phyloP scores from a whole-genome alignment of 2,888 invertebrate species.

The Diabrotica balteata region DNA sequence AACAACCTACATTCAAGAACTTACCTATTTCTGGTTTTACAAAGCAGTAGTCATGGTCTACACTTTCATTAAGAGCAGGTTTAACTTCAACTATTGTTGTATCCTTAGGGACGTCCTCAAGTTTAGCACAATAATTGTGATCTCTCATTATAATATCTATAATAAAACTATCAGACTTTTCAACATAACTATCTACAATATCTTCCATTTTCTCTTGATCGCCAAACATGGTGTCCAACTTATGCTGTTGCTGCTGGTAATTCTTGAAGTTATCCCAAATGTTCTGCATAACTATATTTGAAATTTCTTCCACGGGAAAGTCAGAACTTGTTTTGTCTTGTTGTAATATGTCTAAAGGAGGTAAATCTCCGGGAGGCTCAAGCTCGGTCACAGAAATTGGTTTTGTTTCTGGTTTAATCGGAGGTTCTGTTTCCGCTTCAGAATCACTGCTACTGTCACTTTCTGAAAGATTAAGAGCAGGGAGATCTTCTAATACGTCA shows the following conservation, averaged over 20 bases:
- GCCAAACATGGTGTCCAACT: conserved; percentile 55
- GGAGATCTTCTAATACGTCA: conserved; percentile 72
- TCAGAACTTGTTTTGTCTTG: conserved; percentile 50
- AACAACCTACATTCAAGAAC: not conserved
- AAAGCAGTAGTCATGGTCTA: conserved; percentile 61
- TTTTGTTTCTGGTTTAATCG: conserved; percentile 24
- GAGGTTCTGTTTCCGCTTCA: conserved; percentile 58
- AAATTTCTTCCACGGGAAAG: conserved; percentile 40
- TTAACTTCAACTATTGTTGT: conserved; percentile 52
- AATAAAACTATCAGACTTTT: conserved; percentile 23
- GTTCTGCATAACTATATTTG: conserved; percentile 62
- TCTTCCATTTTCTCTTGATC: conserved; percentile 38
- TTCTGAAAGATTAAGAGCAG: conserved; percentile 83
- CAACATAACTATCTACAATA: conserved; percentile 16
- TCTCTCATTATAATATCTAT: conserved; percentile 62
- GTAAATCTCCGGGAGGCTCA: conserved; percentile 28
- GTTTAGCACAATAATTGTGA: conserved; percentile 76
- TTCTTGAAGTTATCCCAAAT: conserved; percentile 82
- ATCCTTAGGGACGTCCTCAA: conserved; percentile 46
- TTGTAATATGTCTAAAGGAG: conserved; percentile 29
- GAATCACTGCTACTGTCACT: conserved; percentile 79
- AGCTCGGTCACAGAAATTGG: conserved; percentile 23
- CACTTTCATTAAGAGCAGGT: conserved; percentile 55
- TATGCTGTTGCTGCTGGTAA: conserved; percentile 74
- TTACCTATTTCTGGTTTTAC: conserved; percentile 39